phyloP scores from a whole-genome alignment of 2,888 invertebrate species.

The Nysson spinosus region DNA sequence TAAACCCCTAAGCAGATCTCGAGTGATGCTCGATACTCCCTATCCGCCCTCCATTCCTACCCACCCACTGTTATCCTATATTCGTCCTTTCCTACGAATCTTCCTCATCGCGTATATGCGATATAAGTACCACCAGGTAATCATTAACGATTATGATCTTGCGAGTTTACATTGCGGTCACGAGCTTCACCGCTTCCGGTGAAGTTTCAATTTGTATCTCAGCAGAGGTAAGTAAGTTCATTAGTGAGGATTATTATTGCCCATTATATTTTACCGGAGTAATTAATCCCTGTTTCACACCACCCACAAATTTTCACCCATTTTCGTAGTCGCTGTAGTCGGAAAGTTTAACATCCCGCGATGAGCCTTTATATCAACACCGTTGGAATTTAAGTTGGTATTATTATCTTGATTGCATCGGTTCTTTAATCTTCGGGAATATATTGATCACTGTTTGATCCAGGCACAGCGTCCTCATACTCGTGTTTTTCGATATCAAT shows the following conservation, averaged over 20 bases:
- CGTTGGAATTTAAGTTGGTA: neutral
- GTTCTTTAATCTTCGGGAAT: neutral
- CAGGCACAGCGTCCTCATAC: neutral
- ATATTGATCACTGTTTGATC: conserved; percentile 14
- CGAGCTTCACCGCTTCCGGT: conserved; percentile 18
- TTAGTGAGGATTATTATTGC: too few relatives aligned
- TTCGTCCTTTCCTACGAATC: conserved; percentile 44
- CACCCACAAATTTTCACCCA: too few relatives aligned
- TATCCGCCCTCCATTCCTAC: conserved; percentile 31
- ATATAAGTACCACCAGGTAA: conserved; percentile 21
- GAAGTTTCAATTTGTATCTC: conserved; percentile 27
- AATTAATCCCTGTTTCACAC: too few relatives aligned
- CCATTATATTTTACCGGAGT: too few relatives aligned
- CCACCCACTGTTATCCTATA: conserved; percentile 50
- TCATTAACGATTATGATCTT: conserved; percentile 44
- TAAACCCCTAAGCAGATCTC: conserved; percentile 73
- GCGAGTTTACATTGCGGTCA: conserved; percentile 5
- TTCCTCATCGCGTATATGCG: conserved; percentile 19
- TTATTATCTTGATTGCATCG: neutral
- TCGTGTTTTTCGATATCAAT: neutral
- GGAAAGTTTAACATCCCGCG: too few relatives aligned
- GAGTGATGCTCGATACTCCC: conserved; percentile 64
- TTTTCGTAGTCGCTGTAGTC: too few relatives aligned
- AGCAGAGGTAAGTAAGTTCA: too few relatives aligned
- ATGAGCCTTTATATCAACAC: too few relatives aligned